Base-by-base conservation (phyloP, 2,888 invertebrate genomes). In the Mellilla xanthometata region DNA sequence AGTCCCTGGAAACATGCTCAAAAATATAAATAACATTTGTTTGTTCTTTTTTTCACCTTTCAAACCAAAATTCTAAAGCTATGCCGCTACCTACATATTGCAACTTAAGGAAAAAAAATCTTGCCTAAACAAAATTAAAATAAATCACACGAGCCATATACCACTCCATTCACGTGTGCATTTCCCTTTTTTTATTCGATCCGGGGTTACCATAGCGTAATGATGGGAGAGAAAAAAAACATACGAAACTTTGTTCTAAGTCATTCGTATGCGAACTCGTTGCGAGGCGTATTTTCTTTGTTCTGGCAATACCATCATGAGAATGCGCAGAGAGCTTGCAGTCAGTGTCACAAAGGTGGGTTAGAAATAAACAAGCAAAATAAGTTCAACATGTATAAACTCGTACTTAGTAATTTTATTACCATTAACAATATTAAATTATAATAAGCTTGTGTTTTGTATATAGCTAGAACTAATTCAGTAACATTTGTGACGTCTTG, bases 241-340 rank as follows among this genome's bases (percentile, higher is more conserved):
- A 47, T 31, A 43, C 12, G 23, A 15, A 48, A 52, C 45, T 49
- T 53, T 53, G 52, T 55, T 49, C 32, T 30, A 41, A 55, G 49
- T 54, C 55, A 62, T 60, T 58, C 55, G 59, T 50, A 60, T 59
- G 59, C 56, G 42, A 58, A 52, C 47, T 48, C 40, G 33, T 19
- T 41, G 10, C 34, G 39, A 38, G 30, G 39, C 47, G 44, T 42
- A 43, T 49, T 58, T 48, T 8, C 36, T 49, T 51, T 53, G 49
- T 53, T 53, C 32, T 9, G 22, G 26, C 13, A 39, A 43, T 39
- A 31, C 19, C 12, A 10, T 40, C 30, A 12, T 6, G 31, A 36
- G 26, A 31, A 8, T 32, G 22, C 11, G 10, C 13, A 3, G n/a
- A 12, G 40, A 40, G 34, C 7, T 31, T 1, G 12, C 11, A 9